Conservation (phyloP, 1,140 invertebrate genomes). For the Homarus americanus region DNA sequence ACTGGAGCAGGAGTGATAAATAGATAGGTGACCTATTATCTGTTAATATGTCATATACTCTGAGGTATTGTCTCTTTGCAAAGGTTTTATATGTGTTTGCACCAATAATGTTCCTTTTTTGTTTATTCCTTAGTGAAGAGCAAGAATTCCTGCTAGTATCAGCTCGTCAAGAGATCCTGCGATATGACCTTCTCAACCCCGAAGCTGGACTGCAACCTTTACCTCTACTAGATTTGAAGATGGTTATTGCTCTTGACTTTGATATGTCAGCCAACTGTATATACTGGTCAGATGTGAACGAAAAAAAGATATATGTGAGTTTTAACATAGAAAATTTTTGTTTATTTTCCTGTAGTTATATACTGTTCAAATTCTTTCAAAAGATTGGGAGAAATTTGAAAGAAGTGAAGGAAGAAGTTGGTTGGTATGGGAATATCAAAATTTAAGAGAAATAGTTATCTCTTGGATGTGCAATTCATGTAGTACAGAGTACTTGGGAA, state of each 20-base stretch:
- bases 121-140: conserved; percentile 79
- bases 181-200: conserved; percentile 83
- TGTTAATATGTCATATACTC: too few species aligned
- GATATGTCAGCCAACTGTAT: conserved; percentile 91
- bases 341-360: neutral
- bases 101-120: too few species aligned
- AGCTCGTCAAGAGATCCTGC: conserved; percentile 85
- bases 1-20: too few species aligned
- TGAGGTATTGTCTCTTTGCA: too few species aligned
- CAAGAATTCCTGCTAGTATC: conserved; percentile 89
- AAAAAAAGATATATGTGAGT: conserved; percentile 85
- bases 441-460: too few species aligned
- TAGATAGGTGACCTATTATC: too few species aligned
- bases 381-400: neutral
- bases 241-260: conserved; percentile 93
- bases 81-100: too few species aligned
- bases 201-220: conserved; percentile 82
- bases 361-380: too few species aligned
- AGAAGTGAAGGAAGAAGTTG: too few species aligned
- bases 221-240: conserved; percentile 84
- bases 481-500: too few species aligned
- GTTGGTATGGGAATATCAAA: too few species aligned
- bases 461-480: too few species aligned
- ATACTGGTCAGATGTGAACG: conserved; percentile 92
- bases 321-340: neutral